phyloP scores from a whole-genome alignment of 2,888 invertebrate species.

The Hypena proboscidalis region DNA sequence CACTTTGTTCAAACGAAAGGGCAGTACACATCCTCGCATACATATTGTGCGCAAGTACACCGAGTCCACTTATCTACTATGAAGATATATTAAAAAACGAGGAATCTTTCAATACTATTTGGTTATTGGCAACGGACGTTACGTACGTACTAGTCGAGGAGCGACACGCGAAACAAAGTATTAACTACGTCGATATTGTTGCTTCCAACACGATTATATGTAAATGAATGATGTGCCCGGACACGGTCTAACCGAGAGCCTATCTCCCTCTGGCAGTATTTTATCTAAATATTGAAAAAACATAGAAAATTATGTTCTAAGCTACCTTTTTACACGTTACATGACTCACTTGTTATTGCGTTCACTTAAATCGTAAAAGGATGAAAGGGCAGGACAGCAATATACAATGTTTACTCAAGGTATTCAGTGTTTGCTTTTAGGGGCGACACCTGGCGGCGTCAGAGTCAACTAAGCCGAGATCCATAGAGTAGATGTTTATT shows the following conservation, averaged over 20 bases:
- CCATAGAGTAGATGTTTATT: too few relatives aligned
- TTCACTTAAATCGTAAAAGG: conserved; percentile 69
- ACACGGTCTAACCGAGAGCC: conserved; percentile 34
- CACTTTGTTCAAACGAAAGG: conserved; percentile 57
- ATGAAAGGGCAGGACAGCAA: conserved; percentile 52
- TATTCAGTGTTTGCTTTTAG: conserved; percentile 36
- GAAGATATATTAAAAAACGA: conserved; percentile 71
- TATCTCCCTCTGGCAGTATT: conserved; percentile 71
- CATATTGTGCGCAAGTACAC: conserved; percentile 77
- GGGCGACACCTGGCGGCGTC: conserved; percentile 11
- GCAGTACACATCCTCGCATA: conserved; percentile 51
- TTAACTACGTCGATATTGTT: conserved; percentile 48
- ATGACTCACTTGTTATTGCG: conserved; percentile 81
- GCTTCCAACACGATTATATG: conserved; percentile 38
- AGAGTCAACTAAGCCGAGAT: too few relatives aligned
- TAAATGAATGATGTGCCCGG: conserved; percentile 36
- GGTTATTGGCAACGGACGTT: conserved; percentile 78
- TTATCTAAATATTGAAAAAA: conserved; percentile 81
- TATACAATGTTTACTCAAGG: conserved; percentile 46
- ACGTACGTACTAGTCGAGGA: conserved; percentile 57
- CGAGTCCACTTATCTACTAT: conserved; percentile 74
- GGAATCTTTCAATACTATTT: conserved; percentile 77
- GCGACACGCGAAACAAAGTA: conserved; percentile 58
- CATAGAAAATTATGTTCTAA: conserved; percentile 78
- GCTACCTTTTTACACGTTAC: conserved; percentile 76